Evolutionary conservation across 2,113 vertebrate species (phyloP), one percentile per base, ranked within the genome.

Genomic region (Lamprologus tigripictilis): DNA sequence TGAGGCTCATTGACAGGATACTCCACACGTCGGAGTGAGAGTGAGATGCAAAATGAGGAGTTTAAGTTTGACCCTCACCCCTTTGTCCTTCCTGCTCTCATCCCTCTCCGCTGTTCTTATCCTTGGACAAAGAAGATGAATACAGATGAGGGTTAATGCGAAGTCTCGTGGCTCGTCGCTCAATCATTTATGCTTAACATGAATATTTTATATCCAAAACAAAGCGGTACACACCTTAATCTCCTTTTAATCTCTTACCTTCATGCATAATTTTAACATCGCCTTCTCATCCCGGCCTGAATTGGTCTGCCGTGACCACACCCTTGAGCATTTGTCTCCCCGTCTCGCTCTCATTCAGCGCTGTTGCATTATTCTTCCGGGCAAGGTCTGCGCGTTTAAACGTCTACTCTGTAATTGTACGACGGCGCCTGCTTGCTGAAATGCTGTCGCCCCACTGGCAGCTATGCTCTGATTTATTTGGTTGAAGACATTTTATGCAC

Each of bases 391-490:
- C 91, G 9, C 84, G 71, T 93, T 89, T 89, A 90, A 92, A 83
- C 37, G 88, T 89, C 89, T 49, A 4, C 1, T 13, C 55, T 42
- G 87, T 90, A 85, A 92, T 92, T 89, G 94, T 31, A 23, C 9
- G 61, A 3, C 40, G 86, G 81, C 80, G 88, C 89, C 90, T 47
- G 86, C 68, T 91, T 87, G 83, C 78, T 81, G 91, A 90, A 88
- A 82, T 80, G 37, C 81, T 35, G 86, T 87, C 81, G 57, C 90
- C 84, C 80, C 51, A 8, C 88, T 79, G 83, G 86, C 92, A 88
- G 89, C 88, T 9, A 16, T 8, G 14, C 40, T 33, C 88, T 92
- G 91, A 95, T 94, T 94, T 92, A 95, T 93, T 89, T 31, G 68
- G 61, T 13, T 19, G 16, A 86, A 54, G 90, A 88, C 83, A 17